Evolutionary conservation across 1,140 invertebrate species (phyloP), one percentile per base, ranked within the genome.

Genomic region (Zophobas morio): DNA sequence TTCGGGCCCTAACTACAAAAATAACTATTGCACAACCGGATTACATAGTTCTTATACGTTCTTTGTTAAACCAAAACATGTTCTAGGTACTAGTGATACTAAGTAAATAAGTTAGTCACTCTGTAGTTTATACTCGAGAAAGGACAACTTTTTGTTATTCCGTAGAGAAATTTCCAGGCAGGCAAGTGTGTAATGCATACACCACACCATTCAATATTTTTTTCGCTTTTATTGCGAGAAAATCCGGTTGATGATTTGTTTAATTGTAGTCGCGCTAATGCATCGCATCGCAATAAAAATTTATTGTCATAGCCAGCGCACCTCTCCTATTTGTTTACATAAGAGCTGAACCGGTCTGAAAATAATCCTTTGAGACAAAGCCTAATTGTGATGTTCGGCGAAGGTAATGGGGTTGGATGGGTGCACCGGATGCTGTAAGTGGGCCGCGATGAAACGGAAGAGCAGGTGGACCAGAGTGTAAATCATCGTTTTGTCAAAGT

Each of bases 381-480:
- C 57, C 37, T 39, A 39, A 63, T 63, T 63, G 57, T 63, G 57
- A 51, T 20, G 49, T 51, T 20, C 49, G 49, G 4, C 3, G 49
- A 20, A 51, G 4, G 49, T 51, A 51, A 51, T 51, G 49, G 49
- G 49, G 49, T 51, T 51, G 49, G 49, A 51, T 51, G 49, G 49
- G 6, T 20, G 60, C 39, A 42, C 60, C 78, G 81, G 81, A 82
- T 81, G 76, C 47, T 56, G 76, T 73, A 81, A 78, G 74, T 79
- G 78, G 76, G 78, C 75, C 80, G 78, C 75, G 77, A 76, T 82
- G 81, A 82, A 81, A 81, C 81, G 81, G 81, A 82, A 82, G 81
- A 81, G 78, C 81, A 82, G 81, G 81, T 82, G 81, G 78, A 82
- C 78, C 20, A 20, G 46, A 70, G 72, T 60, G 77, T 82, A 82